Conservation (phyloP, 2,113 vertebrate species). For the Falcunculus frontatus region DNA sequence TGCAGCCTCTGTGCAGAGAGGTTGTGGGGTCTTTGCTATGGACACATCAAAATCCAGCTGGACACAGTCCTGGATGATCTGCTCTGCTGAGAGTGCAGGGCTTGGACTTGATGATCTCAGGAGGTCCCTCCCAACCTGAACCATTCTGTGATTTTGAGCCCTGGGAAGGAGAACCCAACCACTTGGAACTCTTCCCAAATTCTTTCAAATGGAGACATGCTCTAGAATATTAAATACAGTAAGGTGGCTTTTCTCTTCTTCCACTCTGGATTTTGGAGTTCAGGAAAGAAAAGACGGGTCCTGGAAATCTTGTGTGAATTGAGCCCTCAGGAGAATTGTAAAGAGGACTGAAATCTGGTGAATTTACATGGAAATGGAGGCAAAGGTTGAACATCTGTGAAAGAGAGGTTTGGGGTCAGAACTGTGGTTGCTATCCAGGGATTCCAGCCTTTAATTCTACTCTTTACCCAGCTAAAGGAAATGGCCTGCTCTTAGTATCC, state of each 20-base stretch:
- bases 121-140: neutral
- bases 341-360: neutral
- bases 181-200: neutral
- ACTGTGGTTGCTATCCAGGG: neutral
- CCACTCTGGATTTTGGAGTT: neutral
- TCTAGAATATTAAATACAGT: neutral
- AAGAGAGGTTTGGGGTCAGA: neutral
- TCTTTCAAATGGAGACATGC: neutral
- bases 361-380: neutral
- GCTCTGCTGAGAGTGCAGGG: neutral
- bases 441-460: neutral
- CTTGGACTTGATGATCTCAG: neutral
- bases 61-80: neutral
- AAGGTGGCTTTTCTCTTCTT: neutral
- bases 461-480: neutral
- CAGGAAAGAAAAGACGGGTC: neutral
- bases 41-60: neutral
- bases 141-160: neutral
- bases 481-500: neutral
- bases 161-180: neutral
- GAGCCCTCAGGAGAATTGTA: neutral
- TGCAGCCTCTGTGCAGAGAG: neutral
- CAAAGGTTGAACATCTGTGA: neutral
- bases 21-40: neutral
- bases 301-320: neutral